Base-by-base conservation (phyloP, 2,888 invertebrate species). In the Cosmia pyralina region DNA sequence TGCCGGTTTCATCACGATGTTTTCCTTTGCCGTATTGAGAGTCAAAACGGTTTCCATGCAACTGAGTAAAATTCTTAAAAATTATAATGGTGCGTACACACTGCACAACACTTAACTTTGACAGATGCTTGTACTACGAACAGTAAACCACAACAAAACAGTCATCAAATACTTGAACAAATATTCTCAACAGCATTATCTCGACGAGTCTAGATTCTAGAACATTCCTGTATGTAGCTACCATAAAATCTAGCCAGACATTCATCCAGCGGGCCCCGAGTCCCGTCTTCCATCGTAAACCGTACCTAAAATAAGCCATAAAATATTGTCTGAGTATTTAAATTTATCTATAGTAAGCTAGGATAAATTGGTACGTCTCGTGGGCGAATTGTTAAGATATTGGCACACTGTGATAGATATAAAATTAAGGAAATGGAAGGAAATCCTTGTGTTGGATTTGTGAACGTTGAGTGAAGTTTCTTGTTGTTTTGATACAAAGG, bases 301-400 rank as follows among this genome's bases (percentile, higher is more conserved):
- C 92, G 93, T 92, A 93, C 91, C 94, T 95, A 94, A 95, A 95
- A 95, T 95, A 95, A 94, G 92, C 92, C 90, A 95, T 96, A 95
- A 96, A 96, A 96, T 95, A 95, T 95, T 94, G 95, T 95, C 94
- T 91, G 93, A 87, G 93, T 94, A 95, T 95, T 95, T 95, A 94
- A 94, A 95, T 95, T 94, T 94, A 95, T 95, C 94, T 93, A 88
- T 90, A 87, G 78, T 88, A 81, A 78, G 81, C 79, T 87, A 88
- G 90, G 91, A 90, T 91, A 89, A 90, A 89, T 89, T 88, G 87
- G 88, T 85, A 86, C 84, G 83, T 86, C 72, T 82, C 64, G 68
- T 73, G 63, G 68, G 60, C 66, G 59, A 73, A 74, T 75, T 69
- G 73, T 79, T 77, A 57, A 57, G 58, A 72, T 72, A 79, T 75